Conservation (phyloP, 1,140 invertebrate genomes). For the Sitophilus oryzae region DNA sequence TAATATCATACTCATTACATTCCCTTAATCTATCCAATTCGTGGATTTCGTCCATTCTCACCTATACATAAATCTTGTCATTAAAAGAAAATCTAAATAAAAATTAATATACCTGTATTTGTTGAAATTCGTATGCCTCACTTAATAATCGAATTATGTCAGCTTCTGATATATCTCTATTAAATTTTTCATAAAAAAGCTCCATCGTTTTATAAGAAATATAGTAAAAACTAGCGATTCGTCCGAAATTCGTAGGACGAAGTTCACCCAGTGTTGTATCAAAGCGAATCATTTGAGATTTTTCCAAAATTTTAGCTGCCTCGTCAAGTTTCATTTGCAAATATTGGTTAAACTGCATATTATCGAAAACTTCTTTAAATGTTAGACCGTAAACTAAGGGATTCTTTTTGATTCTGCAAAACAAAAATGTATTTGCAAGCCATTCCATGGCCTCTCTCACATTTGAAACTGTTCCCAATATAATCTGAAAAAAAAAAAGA, state of each 20-base stretch:
- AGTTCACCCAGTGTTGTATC: slow-evolving; percentile 78
- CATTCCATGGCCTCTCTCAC: slow-evolving; percentile 95
- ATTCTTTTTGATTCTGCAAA: slow-evolving; percentile 90
- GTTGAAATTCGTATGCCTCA: slow-evolving; percentile 89
- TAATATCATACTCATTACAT: slow-evolving; percentile 30
- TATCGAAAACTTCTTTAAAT: slow-evolving; percentile 32
- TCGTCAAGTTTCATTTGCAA: slow-evolving; percentile 34
- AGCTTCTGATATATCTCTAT: slow-evolving; percentile 76
- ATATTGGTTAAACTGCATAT: slow-evolving; percentile 30
- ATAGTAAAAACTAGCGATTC: slow-evolving; percentile 96
- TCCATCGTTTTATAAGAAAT: slow-evolving; percentile 96
- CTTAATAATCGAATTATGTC: slow-evolving; percentile 87
- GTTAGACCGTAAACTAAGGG: slow-evolving; percentile 60
- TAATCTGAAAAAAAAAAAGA: slow-evolving; percentile 65
- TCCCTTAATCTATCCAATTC: slow-evolving; percentile 85
- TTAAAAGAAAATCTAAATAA: background rate
- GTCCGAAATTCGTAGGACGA: slow-evolving; percentile 71
- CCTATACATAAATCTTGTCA: slow-evolving; percentile 47
- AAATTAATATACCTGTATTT: slow-evolving; percentile 74
- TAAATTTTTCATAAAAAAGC: slow-evolving; percentile 76
- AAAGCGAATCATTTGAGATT: slow-evolving; percentile 91
- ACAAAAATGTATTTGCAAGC: slow-evolving; percentile 96
- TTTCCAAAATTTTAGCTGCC: slow-evolving; percentile 81
- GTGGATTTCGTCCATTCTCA: slow-evolving; percentile 70
- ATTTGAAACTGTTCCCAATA: slow-evolving; percentile 90